Conservation (phyloP, 2,888 invertebrate genomes). For the Petrolisthes manimaculis region DNA sequence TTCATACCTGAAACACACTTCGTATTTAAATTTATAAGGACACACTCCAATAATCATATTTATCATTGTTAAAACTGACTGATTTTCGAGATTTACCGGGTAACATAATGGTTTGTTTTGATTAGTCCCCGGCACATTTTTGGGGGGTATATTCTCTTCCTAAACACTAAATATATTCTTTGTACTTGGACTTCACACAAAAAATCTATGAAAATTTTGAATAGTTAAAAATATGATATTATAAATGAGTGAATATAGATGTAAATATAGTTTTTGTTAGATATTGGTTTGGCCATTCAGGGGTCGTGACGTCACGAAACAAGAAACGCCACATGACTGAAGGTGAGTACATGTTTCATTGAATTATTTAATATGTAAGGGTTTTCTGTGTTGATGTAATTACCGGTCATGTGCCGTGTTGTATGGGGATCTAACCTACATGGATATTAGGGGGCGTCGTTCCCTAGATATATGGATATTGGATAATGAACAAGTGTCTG, state of each 20-base stretch:
- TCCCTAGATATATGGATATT: background rate
- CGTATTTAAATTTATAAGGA: no score
- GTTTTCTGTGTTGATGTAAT: background rate
- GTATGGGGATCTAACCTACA: background rate
- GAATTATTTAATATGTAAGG: slow-evolving; percentile 4
- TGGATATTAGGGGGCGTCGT: slow-evolving; percentile 12
- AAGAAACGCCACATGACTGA: slow-evolving; percentile 46
- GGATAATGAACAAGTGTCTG: background rate
- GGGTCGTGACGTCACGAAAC: slow-evolving; percentile 44
- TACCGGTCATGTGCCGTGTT: background rate
- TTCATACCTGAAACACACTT: no score
- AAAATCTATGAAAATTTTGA: background rate
- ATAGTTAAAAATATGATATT: background rate
- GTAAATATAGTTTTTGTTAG: background rate
- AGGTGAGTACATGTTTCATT: slow-evolving; percentile 44
- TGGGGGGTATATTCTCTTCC: no score
- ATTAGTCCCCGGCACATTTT: no score
- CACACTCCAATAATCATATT: no score
- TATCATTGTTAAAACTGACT: no score
- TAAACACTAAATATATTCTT: no score
- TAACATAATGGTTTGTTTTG: no score
- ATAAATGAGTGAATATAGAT: slow-evolving; percentile 12
- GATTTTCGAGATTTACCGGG: no score
- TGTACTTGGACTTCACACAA: no score
- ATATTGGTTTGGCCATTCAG: background rate